A percentile compares a stretch with the other conserved stretches of the same genome.
Evolutionary conservation across 1,140 invertebrate genomes (phyloP).

Genomic region (Brachystomella parvula): DNA sequence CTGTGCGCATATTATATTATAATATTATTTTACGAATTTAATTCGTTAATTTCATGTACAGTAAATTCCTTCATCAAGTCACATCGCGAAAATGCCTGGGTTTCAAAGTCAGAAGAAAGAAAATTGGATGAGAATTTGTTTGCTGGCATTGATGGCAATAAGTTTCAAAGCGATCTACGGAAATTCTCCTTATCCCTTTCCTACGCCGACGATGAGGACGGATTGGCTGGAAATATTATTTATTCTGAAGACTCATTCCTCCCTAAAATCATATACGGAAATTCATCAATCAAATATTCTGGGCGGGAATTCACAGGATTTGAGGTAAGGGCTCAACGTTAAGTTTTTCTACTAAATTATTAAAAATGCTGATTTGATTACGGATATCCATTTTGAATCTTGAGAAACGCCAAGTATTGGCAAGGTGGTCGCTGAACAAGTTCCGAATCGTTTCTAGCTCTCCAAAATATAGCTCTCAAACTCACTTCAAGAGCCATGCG

Average conservation of each 20-base stretch:
- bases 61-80: constrained; percentile 78
- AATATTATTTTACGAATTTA: neutral
- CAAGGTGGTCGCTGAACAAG: no score
- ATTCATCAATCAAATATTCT: constrained; percentile 77
- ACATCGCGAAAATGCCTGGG: constrained; percentile 68
- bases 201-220: constrained; percentile 52
- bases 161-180: neutral
- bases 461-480: no score
- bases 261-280: constrained; percentile 67
- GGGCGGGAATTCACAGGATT: constrained; percentile 75
- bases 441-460: no score
- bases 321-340: constrained; percentile 47
- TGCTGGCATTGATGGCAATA: constrained; percentile 37
- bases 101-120: constrained; percentile 64
- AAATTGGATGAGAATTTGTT: constrained; percentile 57
- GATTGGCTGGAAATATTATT: constrained; percentile 65
- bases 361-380: neutral
- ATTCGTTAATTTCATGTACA: constrained; percentile 40
- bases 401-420: no score
- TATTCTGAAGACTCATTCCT: constrained; percentile 80
- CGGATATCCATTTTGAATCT: neutral
- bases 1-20: neutral
- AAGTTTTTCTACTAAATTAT: neutral
- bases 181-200: neutral
- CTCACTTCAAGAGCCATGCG: no score